Evolutionary conservation across 2,797 vertebrate genomes (phyloP), one percentile per base, ranked within the genome.

Genomic region (Dendrocincla tyrannina): DNA sequence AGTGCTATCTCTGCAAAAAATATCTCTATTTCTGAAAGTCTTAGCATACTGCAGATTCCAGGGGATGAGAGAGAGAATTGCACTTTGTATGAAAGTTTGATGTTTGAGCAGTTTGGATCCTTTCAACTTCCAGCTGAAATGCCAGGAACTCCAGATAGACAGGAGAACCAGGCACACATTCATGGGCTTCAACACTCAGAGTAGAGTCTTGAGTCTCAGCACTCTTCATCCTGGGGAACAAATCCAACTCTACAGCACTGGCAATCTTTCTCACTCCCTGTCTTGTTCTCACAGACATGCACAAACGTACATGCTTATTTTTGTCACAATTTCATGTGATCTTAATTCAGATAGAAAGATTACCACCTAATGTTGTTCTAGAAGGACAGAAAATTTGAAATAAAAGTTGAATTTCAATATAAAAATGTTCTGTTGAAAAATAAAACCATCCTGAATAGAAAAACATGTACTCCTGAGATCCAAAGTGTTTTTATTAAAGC

Each of bases 401-500:
- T 24, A 44, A 25, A 67, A 59, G 11, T 30, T 66, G 17, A 49
- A 82, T 83, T 92, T 66, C 44, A 56, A 41, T 49, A 33, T 15
- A 67, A 87, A 91, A 85, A 49, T 20, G 2, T 74, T 78, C 59
- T 33, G 5, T 55, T 68, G 11, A 89, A 92, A 89, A 85, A 58
- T 24, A 14, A 69, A 64, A 69, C 12, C 9, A 33, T 50, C 13
- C 11, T 72, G 64, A 35, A 42, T 9, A 89, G 37, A 78, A 64
- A 86, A 84, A 20, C 25, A n/a, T 3, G 4, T 4, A 66, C 17
- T n/a, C 24, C 76, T 67, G 44, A 82, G 56, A 85, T 37, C 33
- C 52, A 30, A 74, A 80, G 41, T 56, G 56, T 7, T 89, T 92
- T 91, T 60, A 25, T 68, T 91, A 83, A 85, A 75, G 24, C 17